Base-by-base conservation (phyloP, 2,888 invertebrate genomes). In the Agrotis exclamationis region DNA sequence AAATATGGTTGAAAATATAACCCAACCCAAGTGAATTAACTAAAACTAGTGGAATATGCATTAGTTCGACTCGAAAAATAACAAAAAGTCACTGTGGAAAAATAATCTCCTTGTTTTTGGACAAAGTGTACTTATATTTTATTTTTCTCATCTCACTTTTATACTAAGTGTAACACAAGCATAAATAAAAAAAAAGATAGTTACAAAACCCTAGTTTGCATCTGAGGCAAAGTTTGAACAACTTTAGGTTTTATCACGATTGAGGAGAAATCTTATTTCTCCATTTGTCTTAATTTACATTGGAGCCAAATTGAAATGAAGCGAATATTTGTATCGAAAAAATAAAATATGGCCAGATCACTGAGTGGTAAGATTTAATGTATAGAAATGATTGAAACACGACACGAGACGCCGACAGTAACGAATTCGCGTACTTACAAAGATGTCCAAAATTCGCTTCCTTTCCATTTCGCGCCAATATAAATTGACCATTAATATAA, bases 21-120 rank as follows among this genome's bases (percentile, higher is more conserved):
- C 84, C 86, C 80, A 84, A 85, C 83, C 90, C 89, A 82, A 84
- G 74, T 74, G 76, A 80, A 83, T 62, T 64, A 79, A 84, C 78
- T 87, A 85, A 84, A 84, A 70, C 87, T 89, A 89, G 70, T 86
- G 87, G 86, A 87, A 88, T 87, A 85, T 80, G 70, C 65, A 80
- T 78, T 60, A 70, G 53, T 65, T 68, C 65, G 67, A 82, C 56
- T 70, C 74, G 82, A 84, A 85, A 86, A 83, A 62, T 50, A 76
- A 75, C 62, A 72, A 63, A 67, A 63, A 47, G 22, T 51, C 63
- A 60, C 51, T 59, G 62, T 71, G 74, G 65, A 63, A 80, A 82
- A 79, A 74, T 74, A 78, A 76, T 82, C 71, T 80, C 65, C 74
- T 74, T 66, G 57, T 22, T 20, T 62, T 51, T 80, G 68, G 68